A percentile compares a stretch with the other conserved stretches of the same genome.
Evolutionary conservation across 2,797 vertebrate genomes (phyloP).

Genomic region (Natrix natrix): DNA sequence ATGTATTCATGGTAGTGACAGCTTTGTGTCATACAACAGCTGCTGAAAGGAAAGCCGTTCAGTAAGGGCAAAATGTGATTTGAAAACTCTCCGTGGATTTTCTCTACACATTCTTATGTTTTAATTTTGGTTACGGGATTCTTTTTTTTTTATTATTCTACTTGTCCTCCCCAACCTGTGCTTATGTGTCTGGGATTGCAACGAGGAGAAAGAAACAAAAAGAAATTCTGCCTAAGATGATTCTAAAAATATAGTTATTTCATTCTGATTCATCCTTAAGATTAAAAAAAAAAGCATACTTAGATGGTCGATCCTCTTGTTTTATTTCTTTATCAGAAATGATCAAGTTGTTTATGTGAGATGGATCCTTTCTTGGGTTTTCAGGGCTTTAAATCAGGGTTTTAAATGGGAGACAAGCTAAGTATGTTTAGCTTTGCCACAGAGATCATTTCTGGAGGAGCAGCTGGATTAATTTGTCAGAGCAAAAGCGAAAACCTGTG

Average conservation of each 20-base stretch:
- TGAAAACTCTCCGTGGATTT: conserved; percentile 59
- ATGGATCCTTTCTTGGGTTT: not conserved
- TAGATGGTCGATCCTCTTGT: not conserved
- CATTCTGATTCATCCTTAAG: not conserved
- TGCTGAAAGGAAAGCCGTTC: conserved; percentile 68
- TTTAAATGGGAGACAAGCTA: not conserved
- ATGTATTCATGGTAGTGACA: conserved; percentile 72
- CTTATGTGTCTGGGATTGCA: conserved; percentile 44
- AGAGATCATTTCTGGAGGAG: not conserved
- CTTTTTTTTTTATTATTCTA: conserved; percentile 30
- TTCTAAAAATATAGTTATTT: conserved; percentile 13
- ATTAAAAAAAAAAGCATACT: not conserved
- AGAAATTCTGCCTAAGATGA: conserved; percentile 26
- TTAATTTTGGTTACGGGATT: conserved; percentile 63
- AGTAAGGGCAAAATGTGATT: conserved; percentile 69
- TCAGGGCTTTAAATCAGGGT: not conserved
- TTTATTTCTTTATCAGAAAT: not conserved
- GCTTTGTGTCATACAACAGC: conserved; percentile 68
- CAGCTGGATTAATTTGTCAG: not conserved
- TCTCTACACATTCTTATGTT: conserved; percentile 65
- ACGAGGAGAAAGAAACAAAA: not conserved
- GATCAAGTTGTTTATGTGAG: not conserved
- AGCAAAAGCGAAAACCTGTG: not conserved
- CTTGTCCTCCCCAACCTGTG: conserved; percentile 6
- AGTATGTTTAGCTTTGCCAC: not conserved